Conservation (phyloP, 2,797 vertebrate genomes). For the Liparis tanakae region DNA sequence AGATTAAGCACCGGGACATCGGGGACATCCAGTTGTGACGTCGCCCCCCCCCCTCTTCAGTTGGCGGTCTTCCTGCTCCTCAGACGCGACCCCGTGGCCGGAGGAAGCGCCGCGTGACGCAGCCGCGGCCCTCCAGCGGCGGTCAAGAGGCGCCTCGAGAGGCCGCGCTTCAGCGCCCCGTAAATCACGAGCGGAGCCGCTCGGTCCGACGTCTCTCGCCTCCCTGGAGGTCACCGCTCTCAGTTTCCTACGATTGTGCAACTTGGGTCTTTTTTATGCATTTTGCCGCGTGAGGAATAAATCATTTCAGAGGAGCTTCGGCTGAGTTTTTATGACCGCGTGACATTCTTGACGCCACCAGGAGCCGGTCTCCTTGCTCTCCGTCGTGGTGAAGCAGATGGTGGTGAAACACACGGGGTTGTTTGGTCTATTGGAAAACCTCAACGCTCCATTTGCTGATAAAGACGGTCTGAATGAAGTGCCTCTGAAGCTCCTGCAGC, state of each 20-base stretch:
- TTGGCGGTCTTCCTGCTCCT: conserved; percentile 62
- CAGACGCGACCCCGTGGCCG: conserved; percentile 45
- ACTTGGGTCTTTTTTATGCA: conserved; percentile 16
- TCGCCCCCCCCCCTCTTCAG: conserved; percentile 24
- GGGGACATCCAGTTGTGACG: conserved; percentile 52
- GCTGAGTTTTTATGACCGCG: conserved; percentile 48
- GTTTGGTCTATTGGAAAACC: neutral
- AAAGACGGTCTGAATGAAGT: neutral
- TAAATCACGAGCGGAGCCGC: conserved; percentile 56
- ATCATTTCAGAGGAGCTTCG: conserved; percentile 34
- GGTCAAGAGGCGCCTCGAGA: conserved; percentile 49
- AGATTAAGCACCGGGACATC: conserved; percentile 56
- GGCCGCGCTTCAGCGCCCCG: conserved; percentile 50
- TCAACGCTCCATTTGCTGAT: neutral
- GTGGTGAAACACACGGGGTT: neutral
- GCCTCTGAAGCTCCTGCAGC: neutral
- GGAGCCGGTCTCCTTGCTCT: neutral
- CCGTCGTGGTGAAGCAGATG: neutral
- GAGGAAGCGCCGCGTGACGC: conserved; percentile 68
- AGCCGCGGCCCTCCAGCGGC: conserved; percentile 39
- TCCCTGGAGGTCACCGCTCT: conserved; percentile 19
- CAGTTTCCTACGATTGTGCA: conserved; percentile 74
- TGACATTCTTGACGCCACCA: conserved; percentile 16
- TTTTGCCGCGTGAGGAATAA: conserved; percentile 27
- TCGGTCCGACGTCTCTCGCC: conserved; percentile 36